Conservation (phyloP, 2,888 invertebrate species). For the Eupithecia pulchellata region DNA sequence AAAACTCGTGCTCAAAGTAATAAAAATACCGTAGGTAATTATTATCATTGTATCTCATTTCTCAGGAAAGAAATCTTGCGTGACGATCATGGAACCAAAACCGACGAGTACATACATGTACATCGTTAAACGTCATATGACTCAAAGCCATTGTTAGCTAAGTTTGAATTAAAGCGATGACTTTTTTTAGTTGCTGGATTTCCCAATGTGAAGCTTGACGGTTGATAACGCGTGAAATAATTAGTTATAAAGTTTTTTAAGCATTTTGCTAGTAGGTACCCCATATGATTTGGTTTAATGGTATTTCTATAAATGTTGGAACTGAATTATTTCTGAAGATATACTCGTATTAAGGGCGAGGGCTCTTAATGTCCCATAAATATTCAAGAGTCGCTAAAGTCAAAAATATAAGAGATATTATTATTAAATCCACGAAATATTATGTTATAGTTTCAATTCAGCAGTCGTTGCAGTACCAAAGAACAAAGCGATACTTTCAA, state of each 20-base stretch:
- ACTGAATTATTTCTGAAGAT: no score
- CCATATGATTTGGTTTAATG: background rate
- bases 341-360: no score
- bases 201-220: conserved; percentile 2
- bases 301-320: background rate
- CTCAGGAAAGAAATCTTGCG: conserved; percentile 3
- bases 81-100: conserved; percentile 8
- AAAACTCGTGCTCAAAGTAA: no score
- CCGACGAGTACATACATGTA: no score
- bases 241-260: background rate
- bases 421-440: no score
- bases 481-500: background rate
- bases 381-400: no score
- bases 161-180: background rate
- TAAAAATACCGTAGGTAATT: no score
- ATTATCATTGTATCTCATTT: background rate
- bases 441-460: background rate
- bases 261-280: background rate
- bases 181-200: conserved; percentile 7
- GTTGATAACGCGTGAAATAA: background rate
- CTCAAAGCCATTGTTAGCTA: conserved; percentile 9
- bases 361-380: no score
- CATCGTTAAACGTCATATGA: conserved; percentile 15
- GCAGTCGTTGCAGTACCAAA: background rate
- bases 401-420: no score